phyloP scores from a whole-genome alignment of 2,113 vertebrate species.

The Rhinolophus sinicus region DNA sequence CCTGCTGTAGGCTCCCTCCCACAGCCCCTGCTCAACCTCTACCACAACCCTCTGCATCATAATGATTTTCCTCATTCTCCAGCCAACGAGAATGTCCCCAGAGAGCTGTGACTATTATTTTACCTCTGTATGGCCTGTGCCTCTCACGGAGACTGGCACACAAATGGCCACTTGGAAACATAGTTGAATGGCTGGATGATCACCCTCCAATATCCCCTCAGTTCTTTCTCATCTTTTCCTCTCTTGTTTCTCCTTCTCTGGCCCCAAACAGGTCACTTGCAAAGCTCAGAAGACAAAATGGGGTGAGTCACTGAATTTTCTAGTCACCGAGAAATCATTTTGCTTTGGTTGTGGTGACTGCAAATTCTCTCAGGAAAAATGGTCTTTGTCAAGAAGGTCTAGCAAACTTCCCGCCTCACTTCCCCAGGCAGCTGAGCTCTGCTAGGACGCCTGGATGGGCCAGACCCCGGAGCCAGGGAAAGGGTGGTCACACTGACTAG shows the following conservation, averaged over 20 bases:
- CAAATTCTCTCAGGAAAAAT: not conserved
- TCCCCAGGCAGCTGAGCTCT: not conserved
- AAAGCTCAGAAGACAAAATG: not conserved
- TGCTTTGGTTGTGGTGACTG: not conserved
- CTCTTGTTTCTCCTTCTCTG: not conserved
- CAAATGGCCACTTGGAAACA: not conserved
- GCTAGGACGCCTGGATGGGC: accelerated
- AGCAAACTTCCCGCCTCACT: not conserved
- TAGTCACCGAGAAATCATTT: not conserved
- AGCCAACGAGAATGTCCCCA: not conserved
- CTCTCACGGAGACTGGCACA: not conserved
- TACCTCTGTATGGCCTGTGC: not conserved
- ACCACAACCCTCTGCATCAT: not conserved
- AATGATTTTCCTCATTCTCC: not conserved
- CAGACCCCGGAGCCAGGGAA: not conserved
- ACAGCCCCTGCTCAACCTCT: not conserved
- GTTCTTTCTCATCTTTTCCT: not conserved
- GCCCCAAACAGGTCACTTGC: not conserved
- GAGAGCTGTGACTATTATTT: accelerated
- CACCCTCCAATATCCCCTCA: not conserved
- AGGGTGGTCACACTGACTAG: not conserved
- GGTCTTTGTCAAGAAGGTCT: not conserved
- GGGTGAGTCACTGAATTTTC: not conserved
- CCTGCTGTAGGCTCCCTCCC: not conserved
- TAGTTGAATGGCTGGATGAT: accelerated